These are phyloP conservation scores for Seriola aureovittata DNA, from an alignment of 2,113 vertebrate genomes.

Conservation along the genomic window DNA sequence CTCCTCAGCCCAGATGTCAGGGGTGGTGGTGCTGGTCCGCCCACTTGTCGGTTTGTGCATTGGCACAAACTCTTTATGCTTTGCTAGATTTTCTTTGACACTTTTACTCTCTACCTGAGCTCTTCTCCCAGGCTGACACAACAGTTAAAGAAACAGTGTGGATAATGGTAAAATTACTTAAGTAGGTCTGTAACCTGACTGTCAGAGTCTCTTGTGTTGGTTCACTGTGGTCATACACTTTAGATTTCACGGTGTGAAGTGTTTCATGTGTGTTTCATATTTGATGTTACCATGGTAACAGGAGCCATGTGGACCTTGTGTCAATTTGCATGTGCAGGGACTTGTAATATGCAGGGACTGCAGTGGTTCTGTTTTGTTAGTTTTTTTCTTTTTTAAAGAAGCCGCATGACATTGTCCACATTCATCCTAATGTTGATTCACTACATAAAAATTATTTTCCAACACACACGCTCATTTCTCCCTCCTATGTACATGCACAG, in stretches of 20 bases:
- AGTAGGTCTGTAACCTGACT: not conserved
- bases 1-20: constrained; percentile 23
- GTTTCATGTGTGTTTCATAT: not conserved
- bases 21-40: not conserved
- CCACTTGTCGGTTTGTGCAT: constrained; percentile 22
- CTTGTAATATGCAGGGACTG: not conserved
- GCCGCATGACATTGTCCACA: not conserved
- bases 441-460: not conserved
- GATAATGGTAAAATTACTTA: not conserved
- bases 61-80: not conserved
- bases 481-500: not conserved
- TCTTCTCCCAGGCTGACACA: not conserved
- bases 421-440: not conserved
- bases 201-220: too few relatives aligned
- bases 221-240: not conserved
- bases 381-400: too few relatives aligned
- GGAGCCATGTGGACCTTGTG: not conserved
- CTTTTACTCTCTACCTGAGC: not conserved
- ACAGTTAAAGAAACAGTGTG: not conserved
- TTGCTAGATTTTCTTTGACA: constrained; percentile 22
- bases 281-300: not conserved
- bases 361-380: not conserved
- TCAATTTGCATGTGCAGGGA: not conserved
- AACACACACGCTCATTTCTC: too few relatives aligned
- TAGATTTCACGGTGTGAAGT: not conserved